Base-by-base conservation (phyloP, 2,113 vertebrate genomes). In the Planiliza haematocheilus region DNA sequence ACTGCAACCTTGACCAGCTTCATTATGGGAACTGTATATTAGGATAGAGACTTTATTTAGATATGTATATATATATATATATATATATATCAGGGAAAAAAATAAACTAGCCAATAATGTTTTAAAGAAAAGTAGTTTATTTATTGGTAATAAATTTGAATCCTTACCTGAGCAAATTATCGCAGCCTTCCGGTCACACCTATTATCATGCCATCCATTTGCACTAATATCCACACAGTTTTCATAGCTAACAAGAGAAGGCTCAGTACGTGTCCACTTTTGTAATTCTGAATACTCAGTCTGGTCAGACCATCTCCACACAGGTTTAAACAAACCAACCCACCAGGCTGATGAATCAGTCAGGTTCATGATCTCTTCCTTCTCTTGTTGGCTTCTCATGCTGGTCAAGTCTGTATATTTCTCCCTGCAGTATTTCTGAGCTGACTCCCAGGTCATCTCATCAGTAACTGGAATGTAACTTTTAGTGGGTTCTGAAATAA, bases 181-280 rank as follows among this genome's bases (percentile, higher is more conserved):
- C 20, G 11, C 8, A 21, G 0, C 1, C 2, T 3, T 8, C 14
- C 0, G 0, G 9, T 49, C 0, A 16, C 61, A 63, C 4, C 0
- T 0, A 38, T 10, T 0, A 50, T 64, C 34, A 38, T 0, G 0
- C 45, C 45, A 64, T 4, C n/a, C 34, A 20, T 0, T 2, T 11
- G 5, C 0, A 4, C 0, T 0, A 21, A 0, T 3, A 10, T 0
- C 1, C 10, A 1, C 46, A 50, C 61, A 50, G 20, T 8, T 2
- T 21, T 38, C 30, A 13, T 0, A 2, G 36, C n/a, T n/a, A n/a
- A n/a, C n/a, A n/a, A n/a, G n/a, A n/a, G n/a, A n/a, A n/a, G 59
- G 59, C 24, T 62, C 42, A 0, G 0, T 4, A 9, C 0, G 1
- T 3, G 0, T 1, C 59, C 59, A 62, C 2, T 0, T 2, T n/a